phyloP scores from a whole-genome alignment of 2,888 invertebrate species.

The Drosophila cognata region DNA sequence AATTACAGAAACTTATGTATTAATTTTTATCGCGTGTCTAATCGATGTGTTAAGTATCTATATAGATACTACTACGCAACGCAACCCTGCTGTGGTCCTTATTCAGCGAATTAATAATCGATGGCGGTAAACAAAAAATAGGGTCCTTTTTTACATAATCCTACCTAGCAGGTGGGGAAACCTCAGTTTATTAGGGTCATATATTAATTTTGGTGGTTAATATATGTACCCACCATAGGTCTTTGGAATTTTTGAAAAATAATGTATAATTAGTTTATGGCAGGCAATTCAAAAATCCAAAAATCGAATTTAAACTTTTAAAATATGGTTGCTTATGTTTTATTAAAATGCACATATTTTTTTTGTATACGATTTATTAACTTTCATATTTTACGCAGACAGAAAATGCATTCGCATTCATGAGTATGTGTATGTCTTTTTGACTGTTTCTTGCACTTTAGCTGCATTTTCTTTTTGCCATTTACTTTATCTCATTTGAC shows the following conservation, averaged over 20 bases:
- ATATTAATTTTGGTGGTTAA: too few species aligned
- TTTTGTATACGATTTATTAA: background rate
- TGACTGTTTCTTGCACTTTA: constrained; percentile 2
- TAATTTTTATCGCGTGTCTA: constrained; percentile 38
- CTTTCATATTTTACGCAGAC: constrained; percentile 3
- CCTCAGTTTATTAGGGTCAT: too few species aligned
- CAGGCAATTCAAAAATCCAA: too few species aligned
- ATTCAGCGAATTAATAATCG: constrained; percentile 24
- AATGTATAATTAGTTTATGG: too few species aligned
- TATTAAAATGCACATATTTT: background rate
- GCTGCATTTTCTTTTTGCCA: constrained; percentile 16
- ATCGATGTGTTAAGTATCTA: constrained; percentile 40
- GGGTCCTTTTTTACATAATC: too few species aligned
- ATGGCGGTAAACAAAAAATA: too few species aligned
- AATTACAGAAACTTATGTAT: constrained; percentile 15
- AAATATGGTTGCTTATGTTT: background rate
- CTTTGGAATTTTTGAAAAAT: too few species aligned
- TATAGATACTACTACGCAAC: background rate
- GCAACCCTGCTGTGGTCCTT: constrained; percentile 1
- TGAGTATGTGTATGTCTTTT: background rate
- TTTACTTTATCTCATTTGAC: constrained; percentile 23
- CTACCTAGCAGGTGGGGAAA: too few species aligned
- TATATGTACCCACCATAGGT: too few species aligned
- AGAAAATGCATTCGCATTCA: constrained; percentile 1
- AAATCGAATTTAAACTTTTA: background rate